These are phyloP conservation scores for Hydrozoanthus tunicans DNA, from an alignment of 64 coral and sea anemone genomes.

Conservation along the genomic window DNA sequence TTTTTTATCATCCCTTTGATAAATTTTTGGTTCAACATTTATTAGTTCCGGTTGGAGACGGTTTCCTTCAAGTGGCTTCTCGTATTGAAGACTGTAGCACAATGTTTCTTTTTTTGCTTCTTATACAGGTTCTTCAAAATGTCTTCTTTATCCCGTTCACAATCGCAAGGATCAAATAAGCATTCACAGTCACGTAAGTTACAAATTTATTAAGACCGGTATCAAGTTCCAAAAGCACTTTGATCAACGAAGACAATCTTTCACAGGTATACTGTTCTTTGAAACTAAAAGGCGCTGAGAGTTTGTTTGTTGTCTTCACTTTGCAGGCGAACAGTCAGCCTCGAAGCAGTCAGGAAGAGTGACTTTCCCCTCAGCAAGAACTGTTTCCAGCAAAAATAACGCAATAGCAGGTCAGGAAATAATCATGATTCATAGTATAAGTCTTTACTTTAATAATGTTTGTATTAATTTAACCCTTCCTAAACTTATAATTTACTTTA, in stretches of 20 bases:
- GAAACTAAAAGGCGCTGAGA: background rate
- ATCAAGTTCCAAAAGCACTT: background rate
- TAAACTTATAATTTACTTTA: too few species aligned
- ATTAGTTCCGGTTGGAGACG: too few species aligned
- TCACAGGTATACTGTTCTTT: background rate
- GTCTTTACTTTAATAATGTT: background rate
- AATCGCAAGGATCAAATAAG: slow-evolving; percentile 71
- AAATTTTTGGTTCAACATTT: too few species aligned
- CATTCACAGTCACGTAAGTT: slow-evolving; percentile 57
- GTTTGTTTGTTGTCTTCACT: background rate
- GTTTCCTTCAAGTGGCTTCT: too few species aligned
- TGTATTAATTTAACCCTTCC: too few species aligned
- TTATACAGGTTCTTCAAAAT: background rate
- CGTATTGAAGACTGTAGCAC: too few species aligned
- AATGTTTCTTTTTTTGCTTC: background rate
- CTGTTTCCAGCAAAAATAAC: slow-evolving; percentile 49
- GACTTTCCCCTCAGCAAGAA: slow-evolving; percentile 61
- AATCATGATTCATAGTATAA: background rate
- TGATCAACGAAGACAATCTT: background rate
- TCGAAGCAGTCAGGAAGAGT: slow-evolving; percentile 67
- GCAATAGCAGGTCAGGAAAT: slow-evolving; percentile 56
- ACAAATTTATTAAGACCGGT: background rate
- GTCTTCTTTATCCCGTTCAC: slow-evolving; percentile 56
- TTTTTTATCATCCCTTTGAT: background rate
- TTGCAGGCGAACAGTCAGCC: slow-evolving; percentile 68